phyloP scores from a whole-genome alignment of 2,113 vertebrate genomes.

The Hyaena hyaena region DNA sequence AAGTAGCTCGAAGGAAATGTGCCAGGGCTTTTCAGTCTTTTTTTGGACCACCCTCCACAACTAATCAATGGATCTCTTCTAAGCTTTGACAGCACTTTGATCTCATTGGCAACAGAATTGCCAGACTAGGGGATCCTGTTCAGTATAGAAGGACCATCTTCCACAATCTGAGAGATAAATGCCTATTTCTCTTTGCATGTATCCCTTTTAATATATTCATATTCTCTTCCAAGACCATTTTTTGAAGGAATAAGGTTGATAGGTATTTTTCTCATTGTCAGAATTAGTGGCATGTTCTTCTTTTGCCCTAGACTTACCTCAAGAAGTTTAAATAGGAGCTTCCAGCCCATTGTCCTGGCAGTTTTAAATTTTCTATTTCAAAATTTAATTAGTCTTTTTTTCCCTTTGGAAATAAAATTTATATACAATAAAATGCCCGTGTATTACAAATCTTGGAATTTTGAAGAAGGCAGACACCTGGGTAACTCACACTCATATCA shows the following conservation, averaged over 20 bases:
- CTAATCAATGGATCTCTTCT: not conserved
- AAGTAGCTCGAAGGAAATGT: not conserved
- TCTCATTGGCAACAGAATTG: not conserved
- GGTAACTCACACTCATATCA: not conserved
- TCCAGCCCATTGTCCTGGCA: not conserved
- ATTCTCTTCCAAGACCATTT: not conserved
- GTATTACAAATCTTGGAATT: not conserved
- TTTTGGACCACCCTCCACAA: not conserved
- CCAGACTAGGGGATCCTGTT: not conserved
- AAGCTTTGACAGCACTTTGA: not conserved
- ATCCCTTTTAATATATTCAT: not conserved
- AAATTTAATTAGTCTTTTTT: not conserved
- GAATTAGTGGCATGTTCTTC: not conserved
- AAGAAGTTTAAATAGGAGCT: not conserved
- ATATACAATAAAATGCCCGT: not conserved
- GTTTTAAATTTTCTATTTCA: not conserved
- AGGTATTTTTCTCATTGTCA: not conserved
- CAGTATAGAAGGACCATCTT: not conserved
- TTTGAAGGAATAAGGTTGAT: not conserved
- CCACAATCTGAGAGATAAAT: not conserved
- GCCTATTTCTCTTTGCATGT: not conserved
- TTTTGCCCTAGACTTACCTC: not conserved
- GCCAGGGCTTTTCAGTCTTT: not conserved
- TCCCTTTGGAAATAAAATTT: not conserved
- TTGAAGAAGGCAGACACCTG: not conserved